phyloP scores from a whole-genome alignment of 2,888 invertebrate genomes.

The Anodontia alba region DNA sequence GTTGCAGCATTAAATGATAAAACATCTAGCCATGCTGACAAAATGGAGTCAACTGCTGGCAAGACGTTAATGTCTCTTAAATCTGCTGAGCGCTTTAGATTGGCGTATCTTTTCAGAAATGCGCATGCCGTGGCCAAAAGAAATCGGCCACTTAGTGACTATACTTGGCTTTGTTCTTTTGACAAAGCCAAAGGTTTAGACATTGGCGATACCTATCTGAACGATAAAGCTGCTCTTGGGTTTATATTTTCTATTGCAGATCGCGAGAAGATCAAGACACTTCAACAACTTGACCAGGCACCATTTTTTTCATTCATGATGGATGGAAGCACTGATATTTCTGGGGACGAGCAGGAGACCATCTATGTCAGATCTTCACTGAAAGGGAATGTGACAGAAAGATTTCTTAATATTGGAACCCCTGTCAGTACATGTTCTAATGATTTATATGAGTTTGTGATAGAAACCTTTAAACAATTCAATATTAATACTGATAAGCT shows the following conservation, averaged over 20 bases:
- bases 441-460: constrained; percentile 21
- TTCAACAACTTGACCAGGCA: neutral
- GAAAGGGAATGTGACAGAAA: constrained; percentile 28
- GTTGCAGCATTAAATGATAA: neutral
- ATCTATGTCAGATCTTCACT: constrained; percentile 28
- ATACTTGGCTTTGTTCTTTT: constrained; percentile 31
- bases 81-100: constrained; percentile 18
- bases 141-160: constrained; percentile 40
- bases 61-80: constrained; percentile 23
- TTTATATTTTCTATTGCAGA: constrained; percentile 41
- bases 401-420: constrained; percentile 41
- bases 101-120: constrained; percentile 40
- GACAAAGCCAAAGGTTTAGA: constrained; percentile 38
- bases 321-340: constrained; percentile 53
- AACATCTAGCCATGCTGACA: neutral
- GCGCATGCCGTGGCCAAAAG: constrained; percentile 45
- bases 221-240: constrained; percentile 37
- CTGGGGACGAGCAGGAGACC: constrained; percentile 49
- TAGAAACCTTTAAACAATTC: neutral
- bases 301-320: constrained; percentile 46
- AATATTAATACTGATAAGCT: neutral
- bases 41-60: constrained; percentile 18
- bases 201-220: constrained; percentile 42
- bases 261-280: constrained; percentile 21
- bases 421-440: constrained; percentile 43